Evolutionary conservation across 1,140 invertebrate species (phyloP), one percentile per base, ranked within the genome.

Genomic region (Brachystomella parvula): DNA sequence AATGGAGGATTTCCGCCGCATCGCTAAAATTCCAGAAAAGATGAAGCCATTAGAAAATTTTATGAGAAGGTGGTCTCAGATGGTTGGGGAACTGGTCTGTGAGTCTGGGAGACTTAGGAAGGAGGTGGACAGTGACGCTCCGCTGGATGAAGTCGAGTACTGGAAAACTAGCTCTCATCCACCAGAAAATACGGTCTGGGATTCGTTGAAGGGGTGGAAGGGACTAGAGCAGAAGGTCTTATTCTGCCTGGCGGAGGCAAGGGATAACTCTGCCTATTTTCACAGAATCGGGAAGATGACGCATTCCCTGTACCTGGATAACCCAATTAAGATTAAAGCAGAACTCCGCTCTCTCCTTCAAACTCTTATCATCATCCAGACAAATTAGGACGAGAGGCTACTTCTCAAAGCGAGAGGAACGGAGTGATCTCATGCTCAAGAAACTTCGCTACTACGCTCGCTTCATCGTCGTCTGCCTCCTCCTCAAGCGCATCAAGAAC

Each of bases 381-480:
- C 88, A 74, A 90, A 98, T 98, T 74, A 80, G 94, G 66, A 89
- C 90, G 58, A 81, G 95, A 74, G 90, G 89, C 2, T 98, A 98
- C 77, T 98, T 97, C 77, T 94, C 92, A 47, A 85, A 93, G 75
- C 92, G 92, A 19, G 57, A 64, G 32, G 58, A 61, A 49, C 1
- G 26, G 47, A 63, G 30, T 69, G 94, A 97, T 77, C 79, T 98
- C 66, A 96, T 97, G 91, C 92, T 98, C 53, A 98, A 98, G 79
- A 98, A 98, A 79, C 80, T 98, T 26, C 83, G 95, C 59, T 98
- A 96, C 76, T 97, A 96, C 79, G 94, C 94, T 26, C 83, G 95
- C 60, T 98, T 96, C 78, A 97, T 97, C 74, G 93, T 97, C 29
- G 94, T 97, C 19, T 96, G 93, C 80, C 83, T 98, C 67, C 82